Base-by-base conservation (phyloP, 2,888 invertebrate species). In the Mythimna albipuncta region DNA sequence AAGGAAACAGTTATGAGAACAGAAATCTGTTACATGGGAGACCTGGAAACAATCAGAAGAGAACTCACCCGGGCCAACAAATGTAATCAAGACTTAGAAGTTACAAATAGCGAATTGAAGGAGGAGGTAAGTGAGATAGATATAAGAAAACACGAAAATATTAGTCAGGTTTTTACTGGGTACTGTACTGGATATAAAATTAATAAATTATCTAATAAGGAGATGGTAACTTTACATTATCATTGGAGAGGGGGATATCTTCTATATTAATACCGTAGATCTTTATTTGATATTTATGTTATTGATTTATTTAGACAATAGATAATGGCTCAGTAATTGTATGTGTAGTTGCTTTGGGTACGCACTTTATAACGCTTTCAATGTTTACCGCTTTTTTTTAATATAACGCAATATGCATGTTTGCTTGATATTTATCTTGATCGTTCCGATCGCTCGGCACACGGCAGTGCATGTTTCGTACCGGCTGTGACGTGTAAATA, bases 91-190 rank as follows among this genome's bases (percentile, higher is more conserved):
- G 97, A 98, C 70, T 93, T 97, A 70, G 97, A 97, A 88, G 97
- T 97, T 61, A 97, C 97, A 44, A 97, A 97, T 84, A 96, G 97
- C 72, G 97, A 97, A 92, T 92, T 98, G 13, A 97, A 96, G 85
- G 97, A 98, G 90, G 97, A 97, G 96, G 97, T 98, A 91, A 86
- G 93, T 87, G 50, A 9, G 6, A 59, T 61, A 70, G 52, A 35
- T 54, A 44, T 68, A 59, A 59, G n/a, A 41, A 57, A 64, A 55
- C 6, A 19, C 1, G 11, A 7, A 59, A 2, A 38, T 2, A 13
- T 44, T 59, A n/a, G 50, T 11, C 32, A 47, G 26, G 38, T 35
- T 47, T 69, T 62, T 64, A 59, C 6, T 52, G 52, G 10, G 38
- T 19, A 5, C 26, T 58, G 7, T 13, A 47, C 64, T 54, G 38